Conservation (phyloP, 2,113 vertebrate species). For the Bettongia penicillata region DNA sequence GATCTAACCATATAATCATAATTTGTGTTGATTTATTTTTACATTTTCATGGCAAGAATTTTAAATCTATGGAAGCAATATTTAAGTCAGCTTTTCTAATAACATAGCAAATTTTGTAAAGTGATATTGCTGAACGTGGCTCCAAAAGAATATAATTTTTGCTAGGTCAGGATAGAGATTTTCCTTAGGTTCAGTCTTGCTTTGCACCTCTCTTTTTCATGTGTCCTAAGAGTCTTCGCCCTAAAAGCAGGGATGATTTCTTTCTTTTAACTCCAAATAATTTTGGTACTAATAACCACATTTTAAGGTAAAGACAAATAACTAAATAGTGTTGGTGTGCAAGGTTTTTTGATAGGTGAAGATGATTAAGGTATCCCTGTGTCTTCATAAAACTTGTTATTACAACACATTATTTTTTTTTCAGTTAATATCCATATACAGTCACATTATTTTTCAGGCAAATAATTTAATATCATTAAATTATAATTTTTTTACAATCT, state of each 20-base stretch:
- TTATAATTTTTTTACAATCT: slow-evolving; percentile 40
- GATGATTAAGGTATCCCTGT: slow-evolving; percentile 20
- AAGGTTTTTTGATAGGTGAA: slow-evolving; percentile 32
- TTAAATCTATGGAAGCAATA: not conserved
- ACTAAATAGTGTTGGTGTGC: not conserved
- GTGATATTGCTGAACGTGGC: not conserved
- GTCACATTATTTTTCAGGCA: slow-evolving; percentile 46
- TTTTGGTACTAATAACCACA: not conserved
- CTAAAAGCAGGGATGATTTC: not conserved
- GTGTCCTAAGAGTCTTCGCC: not conserved
- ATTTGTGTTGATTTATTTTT: not conserved
- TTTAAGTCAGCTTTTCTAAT: not conserved
- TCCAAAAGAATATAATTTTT: not conserved
- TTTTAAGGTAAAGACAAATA: slow-evolving; percentile 44
- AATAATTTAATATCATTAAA: slow-evolving; percentile 18
- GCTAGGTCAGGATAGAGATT: not conserved
- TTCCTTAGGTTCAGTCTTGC: not conserved
- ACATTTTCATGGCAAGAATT: not conserved
- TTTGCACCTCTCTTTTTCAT: not conserved
- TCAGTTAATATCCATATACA: slow-evolving; percentile 44
- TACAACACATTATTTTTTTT: slow-evolving; percentile 51
- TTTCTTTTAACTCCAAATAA: slow-evolving; percentile 2
- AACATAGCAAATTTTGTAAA: not conserved
- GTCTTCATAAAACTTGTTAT: slow-evolving; percentile 50
- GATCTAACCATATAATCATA: not conserved